Base-by-base conservation (phyloP, 2,888 invertebrate genomes). In the Carterocephalus palaemon region DNA sequence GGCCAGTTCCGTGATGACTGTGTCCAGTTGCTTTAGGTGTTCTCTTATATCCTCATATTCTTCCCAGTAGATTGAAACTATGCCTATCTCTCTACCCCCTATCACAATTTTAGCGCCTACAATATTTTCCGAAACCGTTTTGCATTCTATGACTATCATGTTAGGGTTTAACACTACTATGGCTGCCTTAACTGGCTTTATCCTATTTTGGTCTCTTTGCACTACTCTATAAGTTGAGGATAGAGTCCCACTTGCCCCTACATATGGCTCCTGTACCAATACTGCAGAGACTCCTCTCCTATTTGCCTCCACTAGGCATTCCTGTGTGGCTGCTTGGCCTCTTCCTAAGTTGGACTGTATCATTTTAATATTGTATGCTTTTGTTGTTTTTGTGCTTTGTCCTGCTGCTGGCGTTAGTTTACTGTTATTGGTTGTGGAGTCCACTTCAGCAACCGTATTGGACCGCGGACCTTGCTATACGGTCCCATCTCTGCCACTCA, bases 401-500 rank as follows among this genome's bases (percentile, higher is more conserved):
- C n/a, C 7, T 4, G 6, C 16, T 26, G 6, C 8, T 17, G 29
- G 4, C 17, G 9, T 6, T 20, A 20, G 5, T 5, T 28, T 3
- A 4, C 19, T 4, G 10, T 5, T 20, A 12, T 12, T 13, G 3
- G 4, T 12, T 7, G 8, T 10, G 10, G 19, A 29, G 3, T 20
- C 13, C 20, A 3, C 1, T 5, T 4, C 20, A 1, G 10, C 20
- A 41, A 13, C 24, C 32, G 15, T 41, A 32, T 3, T 3, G 3
- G 3, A 24, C 23, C 2, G 31, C 12, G 3, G 29, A 4, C 4
- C 38, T 16, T 2, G 38, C 19, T 20, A 39, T 28, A 2, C 38
- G 12, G 13, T 32, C 41, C 41, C 41, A 32, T 4, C 33, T 41
- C 4, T 4, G 7, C 34, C 42, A 34, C n/a, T 26, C 28, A 1